Percentiles rank a stretch among this genome's conserved stretches.
phyloP scores from a whole-genome alignment of 2,113 vertebrate genomes.

The Rutilus rutilus region DNA sequence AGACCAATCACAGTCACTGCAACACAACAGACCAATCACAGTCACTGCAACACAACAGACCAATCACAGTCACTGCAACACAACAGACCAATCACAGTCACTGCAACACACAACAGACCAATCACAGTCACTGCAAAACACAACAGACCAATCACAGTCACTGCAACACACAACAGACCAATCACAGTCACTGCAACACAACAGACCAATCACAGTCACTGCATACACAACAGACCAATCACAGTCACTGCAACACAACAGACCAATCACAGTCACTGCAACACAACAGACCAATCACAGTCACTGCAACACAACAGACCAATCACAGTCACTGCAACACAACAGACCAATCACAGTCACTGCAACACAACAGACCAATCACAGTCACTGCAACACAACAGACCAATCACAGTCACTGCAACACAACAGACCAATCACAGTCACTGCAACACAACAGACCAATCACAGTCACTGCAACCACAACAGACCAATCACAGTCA shows the following conservation, averaged over 20 bases:
- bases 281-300: conserved; percentile 20
- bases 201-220: too few relatives aligned
- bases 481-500: not conserved
- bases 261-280: conserved; percentile 82
- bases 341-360: not conserved
- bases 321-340: not conserved
- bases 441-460: not conserved
- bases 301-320: not conserved
- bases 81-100: too few relatives aligned
- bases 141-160: too few relatives aligned
- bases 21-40: too few relatives aligned
- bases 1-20: too few relatives aligned
- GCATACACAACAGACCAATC: too few relatives aligned
- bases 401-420: not conserved
- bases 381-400: not conserved
- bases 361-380: not conserved
- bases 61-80: too few relatives aligned
- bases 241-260: conserved; percentile 78
- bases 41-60: too few relatives aligned
- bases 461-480: not conserved
- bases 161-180: too few relatives aligned
- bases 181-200: too few relatives aligned
- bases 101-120: too few relatives aligned
- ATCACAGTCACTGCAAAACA: too few relatives aligned
- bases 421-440: not conserved